Base-by-base conservation (phyloP, 2,113 vertebrate genomes). In the Bujurquina vittata region DNA sequence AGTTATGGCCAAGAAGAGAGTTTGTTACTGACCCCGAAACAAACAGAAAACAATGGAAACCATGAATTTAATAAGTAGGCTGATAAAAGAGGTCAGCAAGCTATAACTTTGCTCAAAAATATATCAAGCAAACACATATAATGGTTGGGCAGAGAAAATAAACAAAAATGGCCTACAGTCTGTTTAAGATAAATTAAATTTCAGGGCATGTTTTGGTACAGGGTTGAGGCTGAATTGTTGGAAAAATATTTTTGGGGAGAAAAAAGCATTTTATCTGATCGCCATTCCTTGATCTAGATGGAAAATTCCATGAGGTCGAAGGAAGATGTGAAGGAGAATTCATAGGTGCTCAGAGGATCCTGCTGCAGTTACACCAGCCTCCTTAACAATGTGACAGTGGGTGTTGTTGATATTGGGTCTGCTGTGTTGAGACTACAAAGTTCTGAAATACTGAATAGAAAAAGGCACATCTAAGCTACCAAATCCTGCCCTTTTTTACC, bases 351-450 rank as follows among this genome's bases (percentile, higher is more conserved):
- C 65, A 2, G 23, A 72, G 17, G 52, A 72, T 52, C 43, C 3
- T 5, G 11, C 43, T 20, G 65, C 43, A 52, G 43, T 72, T 52
- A 52, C 43, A 72, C 23, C 52, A 52, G 65, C 65, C 65, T 72
- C 65, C 65, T 31, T 72, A 52, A 69, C 63, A 67, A 72, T 72
- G 65, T 52, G 43, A 31, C 43, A 52, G 43, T 72, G 43, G 43
- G 17, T 49, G 43, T 31, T 52, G 43, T 72, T 72, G 23, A 72
- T 31, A 31, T 52, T 52, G 23, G 43, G 65, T 31, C 43, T 72
- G 65, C 23, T 31, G 65, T 52, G 23, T 12, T 72, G 43, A 72
- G 49, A 69, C 17, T 20, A 52, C 65, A 52, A 31, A 52, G 43
- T 52, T 18, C 43, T 72, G 65, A 72, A 72, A 72, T 72, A 20